Evolutionary conservation across 2,888 invertebrate genomes (phyloP), one percentile per base, ranked within the genome.

Genomic region (Amphipyra berbera): DNA sequence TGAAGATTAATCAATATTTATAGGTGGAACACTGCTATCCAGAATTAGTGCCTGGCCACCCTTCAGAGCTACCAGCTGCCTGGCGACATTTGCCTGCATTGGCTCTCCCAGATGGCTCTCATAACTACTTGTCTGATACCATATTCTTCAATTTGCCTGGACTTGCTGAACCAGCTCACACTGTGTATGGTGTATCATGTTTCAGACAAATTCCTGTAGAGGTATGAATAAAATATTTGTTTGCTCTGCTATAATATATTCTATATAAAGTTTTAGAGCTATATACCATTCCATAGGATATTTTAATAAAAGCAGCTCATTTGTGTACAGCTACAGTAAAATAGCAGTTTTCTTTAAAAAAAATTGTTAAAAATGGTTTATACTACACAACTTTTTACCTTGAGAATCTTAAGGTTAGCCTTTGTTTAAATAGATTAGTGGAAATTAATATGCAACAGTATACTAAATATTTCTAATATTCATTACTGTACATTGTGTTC

Each of bases 21-120:
- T 81, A 98, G 97, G 97, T 98, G 73, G 98, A 98, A 88, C 99
- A 98, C 94, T 98, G 98, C 21, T 98, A 98, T 93, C 99, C 99
- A 12, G 97, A 99, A 12, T 90, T 99, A 59, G 96, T 98, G 14
- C 96, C 96, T 42, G 97, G 96, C 10, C 95, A 96, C 45, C 97
- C 96, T 64, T 96, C 97, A 76, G 98, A 98, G 83, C 96, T 99
- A 68, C 99, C 99, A 1, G 95, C 97, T 10, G 97, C 97, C 62
- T 99, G 99, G 99, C 97, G 98, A 82, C 98, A 99, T 90, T 94
- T 99, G 57, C 99, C 99, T n/a, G 98, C 99, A 0, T 92, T 99
- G 52, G 99, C 99, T 1, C 93, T 99, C 70, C 99, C 99, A 10
- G 99, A 99, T 95, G 99, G 99, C 41, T 99, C 99, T 10, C 99